Conservation (phyloP, 2,113 vertebrate genomes). For the Rynchops niger region DNA sequence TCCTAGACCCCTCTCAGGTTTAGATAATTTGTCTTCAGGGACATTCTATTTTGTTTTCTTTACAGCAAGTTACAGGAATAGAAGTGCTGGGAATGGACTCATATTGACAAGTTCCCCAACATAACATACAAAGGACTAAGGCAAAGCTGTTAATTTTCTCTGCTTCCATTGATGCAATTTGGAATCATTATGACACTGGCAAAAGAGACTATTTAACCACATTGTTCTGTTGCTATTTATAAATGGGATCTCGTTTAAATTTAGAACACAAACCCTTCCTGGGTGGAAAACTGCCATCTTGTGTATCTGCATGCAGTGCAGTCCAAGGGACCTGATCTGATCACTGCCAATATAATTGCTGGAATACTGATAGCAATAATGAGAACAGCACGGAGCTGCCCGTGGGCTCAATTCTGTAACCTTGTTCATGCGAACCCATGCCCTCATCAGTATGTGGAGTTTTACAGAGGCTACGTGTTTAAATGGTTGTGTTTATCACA, state of each 20-base stretch:
- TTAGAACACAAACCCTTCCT: conserved; percentile 31
- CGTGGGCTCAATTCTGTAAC: neutral
- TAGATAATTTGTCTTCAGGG: neutral
- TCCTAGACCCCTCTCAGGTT: conserved; percentile 77
- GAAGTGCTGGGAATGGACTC: neutral
- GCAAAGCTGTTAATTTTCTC: conserved; percentile 46
- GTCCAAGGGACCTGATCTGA: neutral
- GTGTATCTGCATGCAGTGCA: neutral
- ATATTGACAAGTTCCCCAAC: neutral
- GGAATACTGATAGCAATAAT: neutral
- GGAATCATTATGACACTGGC: neutral
- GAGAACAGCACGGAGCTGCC: neutral
- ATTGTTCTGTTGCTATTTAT: conserved; percentile 59
- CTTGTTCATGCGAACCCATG: neutral
- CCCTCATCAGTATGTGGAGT: neutral
- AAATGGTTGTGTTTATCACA: neutral
- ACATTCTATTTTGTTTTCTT: neutral
- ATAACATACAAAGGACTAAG: conserved; percentile 4
- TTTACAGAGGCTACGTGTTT: neutral
- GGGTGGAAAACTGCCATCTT: conserved; percentile 31
- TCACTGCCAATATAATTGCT: neutral
- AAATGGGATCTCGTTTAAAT: conserved; percentile 26
- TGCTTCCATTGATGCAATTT: conserved; percentile 37
- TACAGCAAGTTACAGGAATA: neutral
- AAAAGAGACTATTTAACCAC: conserved; percentile 15